phyloP scores from a whole-genome alignment of 2,113 vertebrate species.

The Eclectus roratus region DNA sequence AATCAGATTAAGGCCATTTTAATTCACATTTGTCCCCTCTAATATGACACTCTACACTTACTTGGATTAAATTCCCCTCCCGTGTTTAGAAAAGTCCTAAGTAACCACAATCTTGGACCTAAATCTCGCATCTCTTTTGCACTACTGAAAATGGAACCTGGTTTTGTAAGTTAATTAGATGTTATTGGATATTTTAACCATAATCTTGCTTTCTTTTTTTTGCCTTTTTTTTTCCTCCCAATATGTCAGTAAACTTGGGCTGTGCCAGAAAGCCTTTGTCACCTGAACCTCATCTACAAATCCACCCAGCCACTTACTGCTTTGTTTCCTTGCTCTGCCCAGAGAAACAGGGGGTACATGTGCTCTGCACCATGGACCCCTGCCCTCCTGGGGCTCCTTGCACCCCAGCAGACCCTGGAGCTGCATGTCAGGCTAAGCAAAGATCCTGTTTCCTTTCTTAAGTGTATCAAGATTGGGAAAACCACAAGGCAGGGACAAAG shows the following conservation, averaged over 20 bases:
- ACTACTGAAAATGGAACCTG: not conserved
- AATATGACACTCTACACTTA: not conserved
- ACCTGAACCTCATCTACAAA: not conserved
- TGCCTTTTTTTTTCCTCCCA: fast-evolving
- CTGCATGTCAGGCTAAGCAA: not conserved
- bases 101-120: not conserved
- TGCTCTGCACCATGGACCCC: not conserved
- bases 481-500: not conserved
- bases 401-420: not conserved
- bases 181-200: not conserved
- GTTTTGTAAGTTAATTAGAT: not conserved
- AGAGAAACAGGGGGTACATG: fast-evolving
- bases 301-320: not conserved
- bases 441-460: not conserved
- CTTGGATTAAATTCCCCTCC: not conserved
- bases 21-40: not conserved
- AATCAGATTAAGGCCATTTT: not conserved
- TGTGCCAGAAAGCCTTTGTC: not conserved
- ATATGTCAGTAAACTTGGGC: not conserved
- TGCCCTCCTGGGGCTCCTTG: not conserved
- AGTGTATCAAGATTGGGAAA: not conserved
- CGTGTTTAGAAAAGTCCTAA: not conserved
- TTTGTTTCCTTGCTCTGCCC: not conserved
- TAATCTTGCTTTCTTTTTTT: not conserved
- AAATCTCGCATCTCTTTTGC: not conserved